These are phyloP conservation scores for Halcyon leucocephala DNA, from an alignment of 2,797 vertebrate species.

Conservation along the genomic window DNA sequence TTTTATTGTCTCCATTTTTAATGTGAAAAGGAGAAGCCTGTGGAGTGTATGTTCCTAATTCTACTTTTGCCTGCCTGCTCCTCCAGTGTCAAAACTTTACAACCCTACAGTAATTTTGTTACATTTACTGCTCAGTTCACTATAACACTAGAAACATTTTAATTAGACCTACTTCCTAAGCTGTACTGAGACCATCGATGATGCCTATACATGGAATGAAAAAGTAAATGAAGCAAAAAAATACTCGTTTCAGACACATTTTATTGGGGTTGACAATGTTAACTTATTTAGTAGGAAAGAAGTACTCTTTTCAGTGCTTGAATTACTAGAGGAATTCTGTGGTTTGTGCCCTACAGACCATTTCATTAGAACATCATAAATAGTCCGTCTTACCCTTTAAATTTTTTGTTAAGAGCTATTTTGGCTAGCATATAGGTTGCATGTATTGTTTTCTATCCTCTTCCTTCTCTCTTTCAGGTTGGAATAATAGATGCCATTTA, in stretches of 20 bases:
- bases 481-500: not conserved
- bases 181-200: not conserved
- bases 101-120: not conserved
- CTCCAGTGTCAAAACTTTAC: not conserved
- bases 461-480: not conserved
- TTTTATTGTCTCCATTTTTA: not conserved
- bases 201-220: not conserved
- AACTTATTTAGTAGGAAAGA: not conserved
- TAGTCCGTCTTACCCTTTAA: not conserved
- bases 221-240: constrained; percentile 26
- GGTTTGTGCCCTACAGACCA: not conserved
- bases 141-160: not conserved
- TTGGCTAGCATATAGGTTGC: not conserved
- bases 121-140: not conserved
- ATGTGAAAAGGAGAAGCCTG: not conserved
- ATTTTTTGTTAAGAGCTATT: not conserved
- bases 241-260: not conserved
- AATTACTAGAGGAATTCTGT: not conserved
- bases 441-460: not conserved
- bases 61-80: not conserved
- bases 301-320: not conserved
- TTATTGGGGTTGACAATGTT: not conserved
- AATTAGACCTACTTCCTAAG: not conserved
- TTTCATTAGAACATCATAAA: not conserved
- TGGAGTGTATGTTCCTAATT: not conserved